Evolutionary conservation across 2,888 invertebrate genomes (phyloP).

Genomic region (Tenthredo distinguenda): DNA sequence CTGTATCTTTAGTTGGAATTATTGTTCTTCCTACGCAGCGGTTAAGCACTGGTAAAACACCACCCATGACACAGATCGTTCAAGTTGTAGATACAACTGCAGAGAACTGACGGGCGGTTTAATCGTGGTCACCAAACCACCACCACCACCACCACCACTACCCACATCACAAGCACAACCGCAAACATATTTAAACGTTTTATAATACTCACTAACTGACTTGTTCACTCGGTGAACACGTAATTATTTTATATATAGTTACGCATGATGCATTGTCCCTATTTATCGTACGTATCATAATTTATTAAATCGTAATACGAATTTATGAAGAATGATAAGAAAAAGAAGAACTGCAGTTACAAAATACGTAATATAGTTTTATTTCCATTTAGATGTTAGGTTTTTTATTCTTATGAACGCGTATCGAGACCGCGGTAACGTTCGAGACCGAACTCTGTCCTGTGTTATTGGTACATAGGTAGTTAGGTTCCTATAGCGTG

Average conservation of each 20-base stretch:
- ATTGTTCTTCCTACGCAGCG: slow-evolving; percentile 37
- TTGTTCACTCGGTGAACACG: background rate
- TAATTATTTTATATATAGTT: slow-evolving; percentile 1
- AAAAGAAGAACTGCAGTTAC: background rate
- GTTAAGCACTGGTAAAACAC: background rate
- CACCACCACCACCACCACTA: background rate
- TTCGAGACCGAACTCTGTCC: slow-evolving; percentile 14
- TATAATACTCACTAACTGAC: background rate
- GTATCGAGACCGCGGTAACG: slow-evolving; percentile 6
- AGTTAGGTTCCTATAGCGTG: background rate
- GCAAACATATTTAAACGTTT: background rate
- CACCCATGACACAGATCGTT: slow-evolving; percentile 29
- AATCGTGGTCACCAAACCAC: background rate
- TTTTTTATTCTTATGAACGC: background rate
- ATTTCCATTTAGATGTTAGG: background rate
- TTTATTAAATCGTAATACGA: background rate
- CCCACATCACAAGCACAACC: background rate
- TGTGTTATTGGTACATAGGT: slow-evolving; percentile 12
- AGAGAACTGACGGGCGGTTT: background rate
- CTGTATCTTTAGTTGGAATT: background rate
- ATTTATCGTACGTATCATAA: background rate
- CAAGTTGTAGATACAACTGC: background rate
- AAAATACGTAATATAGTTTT: background rate
- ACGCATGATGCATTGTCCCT: background rate
- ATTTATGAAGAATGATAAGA: too few relatives aligned